These are phyloP conservation scores for Ochropacha duplaris DNA, from an alignment of 2,888 invertebrate species.

Conservation along the genomic window DNA sequence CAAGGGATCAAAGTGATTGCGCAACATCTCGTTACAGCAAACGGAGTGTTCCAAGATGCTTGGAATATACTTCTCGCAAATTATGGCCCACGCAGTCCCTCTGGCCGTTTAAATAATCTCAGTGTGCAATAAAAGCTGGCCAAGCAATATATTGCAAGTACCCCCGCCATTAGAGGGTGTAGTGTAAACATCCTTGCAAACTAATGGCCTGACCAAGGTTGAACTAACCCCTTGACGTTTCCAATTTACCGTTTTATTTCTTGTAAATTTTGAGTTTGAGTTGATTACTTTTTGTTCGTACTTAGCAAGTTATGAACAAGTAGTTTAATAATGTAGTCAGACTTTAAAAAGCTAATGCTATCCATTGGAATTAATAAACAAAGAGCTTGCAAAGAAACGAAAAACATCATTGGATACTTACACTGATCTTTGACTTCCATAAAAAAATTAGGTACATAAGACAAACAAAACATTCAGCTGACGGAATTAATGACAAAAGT, in stretches of 20 bases:
- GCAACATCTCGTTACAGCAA: constrained; percentile 41
- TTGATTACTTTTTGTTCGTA: not conserved
- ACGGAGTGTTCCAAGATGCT: constrained; percentile 38
- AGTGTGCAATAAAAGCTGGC: constrained; percentile 58
- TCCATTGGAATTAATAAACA: too few relatives aligned
- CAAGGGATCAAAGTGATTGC: constrained; percentile 38
- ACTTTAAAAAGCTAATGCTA: too few relatives aligned
- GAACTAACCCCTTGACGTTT: constrained; percentile 24
- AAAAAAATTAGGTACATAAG: too few relatives aligned
- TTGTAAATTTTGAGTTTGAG: not conserved
- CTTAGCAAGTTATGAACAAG: not conserved
- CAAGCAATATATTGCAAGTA: constrained; percentile 60
- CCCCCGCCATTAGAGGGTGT: constrained; percentile 45
- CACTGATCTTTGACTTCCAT: too few relatives aligned
- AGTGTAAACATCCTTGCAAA: constrained; percentile 49
- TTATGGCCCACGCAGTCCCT: constrained; percentile 47
- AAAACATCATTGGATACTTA: too few relatives aligned
- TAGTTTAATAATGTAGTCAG: too few relatives aligned
- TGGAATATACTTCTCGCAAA: constrained; percentile 39
- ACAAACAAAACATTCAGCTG: too few relatives aligned
- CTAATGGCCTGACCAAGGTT: constrained; percentile 46
- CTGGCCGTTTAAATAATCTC: constrained; percentile 68
- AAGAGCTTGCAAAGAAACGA: too few relatives aligned
- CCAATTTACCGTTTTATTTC: not conserved
- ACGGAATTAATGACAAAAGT: too few relatives aligned